Conservation (phyloP, 2,113 vertebrate genomes). For the Capreolus pygargus region DNA sequence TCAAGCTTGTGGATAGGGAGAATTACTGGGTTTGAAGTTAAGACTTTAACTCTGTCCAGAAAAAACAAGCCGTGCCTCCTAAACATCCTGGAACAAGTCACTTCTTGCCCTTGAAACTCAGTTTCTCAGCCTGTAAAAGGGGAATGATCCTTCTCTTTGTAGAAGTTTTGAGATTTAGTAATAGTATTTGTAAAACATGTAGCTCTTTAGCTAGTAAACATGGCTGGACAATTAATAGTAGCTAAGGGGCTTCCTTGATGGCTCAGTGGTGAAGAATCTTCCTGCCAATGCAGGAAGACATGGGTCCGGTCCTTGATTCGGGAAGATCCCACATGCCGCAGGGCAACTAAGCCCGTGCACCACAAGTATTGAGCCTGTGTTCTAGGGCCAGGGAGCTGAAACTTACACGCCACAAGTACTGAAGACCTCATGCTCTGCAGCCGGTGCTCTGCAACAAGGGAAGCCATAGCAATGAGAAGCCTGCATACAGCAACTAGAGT, state of each 20-base stretch:
- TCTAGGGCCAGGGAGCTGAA: neutral
- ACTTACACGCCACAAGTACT: neutral
- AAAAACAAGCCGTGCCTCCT: neutral
- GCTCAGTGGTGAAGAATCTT: neutral
- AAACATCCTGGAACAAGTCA: neutral
- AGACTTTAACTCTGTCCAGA: neutral
- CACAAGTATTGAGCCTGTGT: neutral
- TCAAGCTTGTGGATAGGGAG: neutral
- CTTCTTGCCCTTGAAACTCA: neutral
- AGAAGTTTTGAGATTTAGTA: neutral
- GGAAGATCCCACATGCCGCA: neutral
- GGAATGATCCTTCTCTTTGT: neutral
- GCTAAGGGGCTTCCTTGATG: neutral
- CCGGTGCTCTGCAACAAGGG: neutral
- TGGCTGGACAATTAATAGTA: neutral
- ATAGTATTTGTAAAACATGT: neutral
- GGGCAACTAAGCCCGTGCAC: neutral
- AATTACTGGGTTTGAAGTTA: neutral
- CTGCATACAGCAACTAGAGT: neutral
- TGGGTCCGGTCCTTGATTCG: neutral
- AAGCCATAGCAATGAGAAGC: neutral
- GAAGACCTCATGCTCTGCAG: neutral
- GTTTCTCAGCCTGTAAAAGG: neutral
- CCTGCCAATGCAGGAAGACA: neutral
- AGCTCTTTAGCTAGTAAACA: neutral